These are phyloP conservation scores for Anas platyrhynchos DNA, from an alignment of 2,113 vertebrate species.

Conservation along the genomic window DNA sequence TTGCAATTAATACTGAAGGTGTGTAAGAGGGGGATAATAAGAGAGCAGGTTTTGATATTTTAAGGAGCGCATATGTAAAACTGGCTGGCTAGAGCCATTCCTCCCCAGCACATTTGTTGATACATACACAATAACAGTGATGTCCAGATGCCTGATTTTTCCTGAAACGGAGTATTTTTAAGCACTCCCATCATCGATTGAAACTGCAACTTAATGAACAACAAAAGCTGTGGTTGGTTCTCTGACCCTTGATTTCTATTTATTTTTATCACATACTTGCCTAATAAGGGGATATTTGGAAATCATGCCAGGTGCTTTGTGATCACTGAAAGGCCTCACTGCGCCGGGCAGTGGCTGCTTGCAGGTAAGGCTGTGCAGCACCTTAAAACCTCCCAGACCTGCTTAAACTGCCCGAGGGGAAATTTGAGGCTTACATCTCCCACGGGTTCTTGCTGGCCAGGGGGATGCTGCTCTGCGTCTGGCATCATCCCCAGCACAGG, in stretches of 20 bases:
- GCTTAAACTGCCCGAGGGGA: not conserved
- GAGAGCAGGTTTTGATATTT: not conserved
- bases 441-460: not conserved
- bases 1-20: slow-evolving; percentile 8
- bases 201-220: not conserved
- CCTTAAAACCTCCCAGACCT: not conserved
- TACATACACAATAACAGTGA: not conserved
- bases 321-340: not conserved
- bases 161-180: not conserved
- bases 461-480: too few relatives aligned
- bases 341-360: not conserved
- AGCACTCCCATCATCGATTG: not conserved
- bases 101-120: not conserved
- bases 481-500: too few relatives aligned
- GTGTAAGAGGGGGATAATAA: not conserved
- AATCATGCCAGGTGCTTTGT: not conserved
- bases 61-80: not conserved
- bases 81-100: not conserved
- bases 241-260: not conserved
- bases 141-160: not conserved
- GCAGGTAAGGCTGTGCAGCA: not conserved
- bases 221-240: not conserved
- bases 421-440: not conserved
- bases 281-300: not conserved
- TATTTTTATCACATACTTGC: not conserved